Evolutionary conservation across 2,797 vertebrate genomes (phyloP), one percentile per base, ranked within the genome.

Genomic region (Pseudochirops cupreus): DNA sequence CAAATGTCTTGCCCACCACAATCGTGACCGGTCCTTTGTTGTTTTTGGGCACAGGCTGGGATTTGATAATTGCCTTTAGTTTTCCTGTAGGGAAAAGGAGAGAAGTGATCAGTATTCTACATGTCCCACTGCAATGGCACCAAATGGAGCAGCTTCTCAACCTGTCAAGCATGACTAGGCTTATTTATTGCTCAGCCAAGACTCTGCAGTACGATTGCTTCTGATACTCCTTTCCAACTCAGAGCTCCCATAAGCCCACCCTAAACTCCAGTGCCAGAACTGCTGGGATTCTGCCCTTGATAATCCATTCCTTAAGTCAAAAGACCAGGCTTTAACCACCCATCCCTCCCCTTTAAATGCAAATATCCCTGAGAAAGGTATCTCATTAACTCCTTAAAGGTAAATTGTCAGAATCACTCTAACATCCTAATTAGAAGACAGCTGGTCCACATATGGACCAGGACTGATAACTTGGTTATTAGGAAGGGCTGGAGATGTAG

Each of bases 1-100:
- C 99, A 57, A 99, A 99, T 3, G 99, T 99, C 98, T 99, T 99
- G 90, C 99, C 99, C 57, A 99, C 99, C 55, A 99, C 99, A 29
- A 99, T 99, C 97, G 99, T 99, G 82, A 99, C 99, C 0, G 99
- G 99, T 33, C 99, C 99, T 98, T 99, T 99, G 98, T 99, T 99
- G 98, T 98, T 99, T 98, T 99, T 99, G 92, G 99, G 99, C 93
- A 99, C 97, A 0, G 99, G 99, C 97, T 99, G 99, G 0, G 99
- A 99, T 97, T 99, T 99, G 95, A 99, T 97, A 96, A 99, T 98
- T 6, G 99, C 99, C 93, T 99, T 99, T 94, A 99, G 98, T 97
- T 99, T 99, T 93, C 99, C 99, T 99, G 96, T n/a, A 96, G 53
- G 97, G 28, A 33, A 96, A 97, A 94, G 10, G 91, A 59, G 11